Evolutionary conservation across 1,140 invertebrate species (phyloP), one percentile per base, ranked within the genome.

Genomic region (Bilobella aurantiaca): DNA sequence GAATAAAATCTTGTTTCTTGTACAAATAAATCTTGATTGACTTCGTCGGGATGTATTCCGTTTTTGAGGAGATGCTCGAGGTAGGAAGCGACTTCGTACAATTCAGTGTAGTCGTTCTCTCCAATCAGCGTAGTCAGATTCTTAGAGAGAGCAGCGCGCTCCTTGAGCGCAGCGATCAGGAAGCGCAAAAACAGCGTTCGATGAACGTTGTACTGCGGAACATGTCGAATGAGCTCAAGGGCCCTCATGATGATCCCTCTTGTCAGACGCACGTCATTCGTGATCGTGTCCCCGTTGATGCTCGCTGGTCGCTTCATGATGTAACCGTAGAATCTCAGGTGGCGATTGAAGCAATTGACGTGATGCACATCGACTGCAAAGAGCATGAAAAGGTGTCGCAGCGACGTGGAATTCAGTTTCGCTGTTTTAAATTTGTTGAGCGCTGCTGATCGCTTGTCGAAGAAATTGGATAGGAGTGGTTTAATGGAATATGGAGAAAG

Each of bases 341-440:
- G 58, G 8, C 58, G 58, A 25, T 59, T 59, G 58, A 59, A 59
- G 58, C 58, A 59, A 29, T 59, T 59, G 58, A 59, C 58, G 31
- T 59, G 58, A 23, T 59, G 58, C 14, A 59, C 58, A 34, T 59
- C 58, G 3, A 59, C 32, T 3, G 31, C 25, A 29, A 31, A 59
- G 12, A 59, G 28, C 12, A 59, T 59, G 25, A 59, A 30, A 12
- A 59, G 58, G 12, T 59, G 58, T 12, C 58, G 28, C 3, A 59
- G 28, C 28, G 58, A 12, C 8, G 3, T 8, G 14, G 31, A 29
- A 31, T 21, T 31, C 3, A 59, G 28, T 3, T 8, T 8, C 5
- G 25, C 16, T 16, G 25, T 34, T 3, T 59, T 5, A 23, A 31
- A 59, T 14, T 18, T 8, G 3, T 29, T 31, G 8, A 59, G 28